A percentile compares a stretch with the other conserved stretches of the same genome.
These are phyloP conservation scores for Helicoverpa assulta DNA, from an alignment of 2,888 invertebrate species.

Conservation along the genomic window DNA sequence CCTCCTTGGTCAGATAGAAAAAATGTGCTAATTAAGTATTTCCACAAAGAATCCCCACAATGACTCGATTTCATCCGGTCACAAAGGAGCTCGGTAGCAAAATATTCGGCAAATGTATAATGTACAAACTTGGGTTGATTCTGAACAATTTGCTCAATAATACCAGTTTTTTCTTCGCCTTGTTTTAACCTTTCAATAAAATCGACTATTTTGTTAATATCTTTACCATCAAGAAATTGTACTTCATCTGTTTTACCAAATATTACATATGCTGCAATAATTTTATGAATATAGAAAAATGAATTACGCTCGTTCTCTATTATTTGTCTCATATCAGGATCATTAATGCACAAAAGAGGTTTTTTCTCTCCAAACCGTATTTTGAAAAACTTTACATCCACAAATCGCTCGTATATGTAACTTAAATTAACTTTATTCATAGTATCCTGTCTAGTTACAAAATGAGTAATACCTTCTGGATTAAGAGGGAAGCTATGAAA, in stretches of 20 bases:
- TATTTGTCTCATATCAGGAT: slow-evolving; percentile 50
- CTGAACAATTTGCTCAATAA: slow-evolving; percentile 42
- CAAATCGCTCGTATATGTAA: slow-evolving; percentile 48
- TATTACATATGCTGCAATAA: slow-evolving; percentile 37
- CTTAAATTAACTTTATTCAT: slow-evolving; percentile 40
- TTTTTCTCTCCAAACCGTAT: slow-evolving; percentile 59
- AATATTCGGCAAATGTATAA: slow-evolving; percentile 60
- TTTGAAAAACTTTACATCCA: slow-evolving; percentile 50
- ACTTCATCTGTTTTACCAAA: slow-evolving; percentile 23
- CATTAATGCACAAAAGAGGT: slow-evolving; percentile 39
- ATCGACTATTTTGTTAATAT: slow-evolving; percentile 26
- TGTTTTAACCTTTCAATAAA: slow-evolving; percentile 33
- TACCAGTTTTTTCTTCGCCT: slow-evolving; percentile 56
- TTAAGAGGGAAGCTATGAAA: slow-evolving; percentile 30
- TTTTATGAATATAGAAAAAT: slow-evolving; percentile 45
- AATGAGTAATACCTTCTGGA: slow-evolving; percentile 10
- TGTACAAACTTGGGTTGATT: slow-evolving; percentile 57
- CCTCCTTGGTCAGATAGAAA: slow-evolving; percentile 34
- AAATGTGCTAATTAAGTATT: slow-evolving; percentile 34
- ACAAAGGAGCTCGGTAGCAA: slow-evolving; percentile 50
- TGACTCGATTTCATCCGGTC: slow-evolving; percentile 30
- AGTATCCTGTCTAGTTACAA: slow-evolving; percentile 25
- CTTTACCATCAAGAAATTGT: slow-evolving; percentile 22
- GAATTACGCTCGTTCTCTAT: slow-evolving; percentile 41
- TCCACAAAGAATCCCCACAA: slow-evolving; percentile 33